Conservation (phyloP, 1,140 invertebrate genomes). For the Pentalonia nigronervosa region DNA sequence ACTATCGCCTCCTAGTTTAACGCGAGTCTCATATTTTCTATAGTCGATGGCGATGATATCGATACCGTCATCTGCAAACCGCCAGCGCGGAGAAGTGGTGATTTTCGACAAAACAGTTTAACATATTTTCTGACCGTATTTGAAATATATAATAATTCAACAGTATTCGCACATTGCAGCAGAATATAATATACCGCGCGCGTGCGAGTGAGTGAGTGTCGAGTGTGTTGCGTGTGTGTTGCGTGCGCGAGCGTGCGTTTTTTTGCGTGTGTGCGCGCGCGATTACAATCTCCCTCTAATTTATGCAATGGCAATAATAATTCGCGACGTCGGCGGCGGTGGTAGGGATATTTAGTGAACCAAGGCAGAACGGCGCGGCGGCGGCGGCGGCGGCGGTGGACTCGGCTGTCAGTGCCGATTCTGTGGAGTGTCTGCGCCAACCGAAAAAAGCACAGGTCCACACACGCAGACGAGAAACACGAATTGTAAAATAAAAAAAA, state of each 20-base stretch:
- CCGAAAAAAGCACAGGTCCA: slow-evolving; percentile 53
- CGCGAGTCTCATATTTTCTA: not conserved
- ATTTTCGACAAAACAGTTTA: not conserved
- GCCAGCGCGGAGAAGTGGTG: not conserved
- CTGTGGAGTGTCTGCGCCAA: slow-evolving; percentile 56
- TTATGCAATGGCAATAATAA: slow-evolving; percentile 48
- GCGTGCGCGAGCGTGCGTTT: not conserved
- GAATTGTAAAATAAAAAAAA: not conserved
- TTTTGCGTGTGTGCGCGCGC: not conserved
- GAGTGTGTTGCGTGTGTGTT: not conserved
- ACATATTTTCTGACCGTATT: not conserved
- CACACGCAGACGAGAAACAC: not conserved
- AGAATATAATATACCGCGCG: not conserved
- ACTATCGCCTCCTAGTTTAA: not conserved
- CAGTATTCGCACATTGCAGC: not conserved
- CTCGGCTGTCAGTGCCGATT: slow-evolving; percentile 54
- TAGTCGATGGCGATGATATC: not conserved
- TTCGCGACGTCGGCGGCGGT: slow-evolving; percentile 34
- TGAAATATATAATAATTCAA: not conserved
- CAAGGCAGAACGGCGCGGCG: slow-evolving; percentile 29
- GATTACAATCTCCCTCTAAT: slow-evolving; percentile 56
- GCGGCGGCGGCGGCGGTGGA: not conserved
- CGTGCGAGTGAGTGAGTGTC: not conserved
- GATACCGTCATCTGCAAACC: not conserved
- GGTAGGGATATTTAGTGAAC: slow-evolving; percentile 52